Percentiles rank a stretch among this genome's conserved stretches.
These are phyloP conservation scores for Nephotettix cincticeps DNA, from an alignment of 1,140 invertebrate species.

Conservation along the genomic window DNA sequence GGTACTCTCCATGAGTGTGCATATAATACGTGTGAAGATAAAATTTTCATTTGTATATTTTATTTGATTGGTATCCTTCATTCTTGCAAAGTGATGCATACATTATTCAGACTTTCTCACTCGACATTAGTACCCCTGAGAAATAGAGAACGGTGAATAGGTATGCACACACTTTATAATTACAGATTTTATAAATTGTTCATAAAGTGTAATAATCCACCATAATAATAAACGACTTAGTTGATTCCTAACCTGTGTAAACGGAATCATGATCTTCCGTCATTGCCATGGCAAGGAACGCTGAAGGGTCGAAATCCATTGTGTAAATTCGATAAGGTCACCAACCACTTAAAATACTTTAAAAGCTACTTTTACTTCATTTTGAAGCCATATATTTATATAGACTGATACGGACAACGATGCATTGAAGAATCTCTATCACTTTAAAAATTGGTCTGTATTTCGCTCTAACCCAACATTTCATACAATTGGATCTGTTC, in stretches of 20 bases:
- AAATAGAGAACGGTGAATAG: background rate
- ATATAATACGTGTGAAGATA: too few relatives aligned
- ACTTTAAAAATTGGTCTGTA: too few relatives aligned
- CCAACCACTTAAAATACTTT: too few relatives aligned
- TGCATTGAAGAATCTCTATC: too few relatives aligned
- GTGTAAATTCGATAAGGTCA: too few relatives aligned
- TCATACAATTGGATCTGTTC: too few relatives aligned
- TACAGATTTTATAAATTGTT: background rate
- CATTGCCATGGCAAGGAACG: background rate
- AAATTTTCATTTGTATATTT: too few relatives aligned
- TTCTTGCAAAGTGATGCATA: background rate
- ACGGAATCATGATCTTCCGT: background rate
- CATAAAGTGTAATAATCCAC: background rate
- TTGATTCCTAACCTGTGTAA: background rate
- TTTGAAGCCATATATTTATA: too few relatives aligned
- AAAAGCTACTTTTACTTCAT: too few relatives aligned
- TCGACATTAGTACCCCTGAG: background rate
- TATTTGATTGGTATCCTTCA: background rate
- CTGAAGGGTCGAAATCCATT: slow-evolving; percentile 8
- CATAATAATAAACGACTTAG: background rate
- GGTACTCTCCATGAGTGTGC: too few relatives aligned
- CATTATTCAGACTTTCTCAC: background rate
- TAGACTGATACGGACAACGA: too few relatives aligned
- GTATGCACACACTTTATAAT: background rate
- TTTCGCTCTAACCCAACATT: too few relatives aligned